These are phyloP conservation scores for Seriola rivoliana DNA, from an alignment of 2,113 vertebrate genomes.

Conservation along the genomic window DNA sequence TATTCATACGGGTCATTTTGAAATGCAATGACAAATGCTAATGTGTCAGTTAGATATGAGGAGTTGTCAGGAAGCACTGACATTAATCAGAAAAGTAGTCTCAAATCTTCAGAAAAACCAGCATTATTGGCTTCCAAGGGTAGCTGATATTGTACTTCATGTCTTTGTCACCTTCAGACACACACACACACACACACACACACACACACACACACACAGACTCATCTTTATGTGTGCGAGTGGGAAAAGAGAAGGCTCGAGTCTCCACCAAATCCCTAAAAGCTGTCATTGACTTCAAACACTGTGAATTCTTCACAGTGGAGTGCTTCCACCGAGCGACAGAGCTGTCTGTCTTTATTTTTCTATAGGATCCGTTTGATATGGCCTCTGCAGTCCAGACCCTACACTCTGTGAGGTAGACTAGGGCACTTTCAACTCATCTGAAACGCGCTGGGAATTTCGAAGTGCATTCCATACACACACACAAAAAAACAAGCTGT, in stretches of 20 bases:
- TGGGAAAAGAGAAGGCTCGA: conserved; percentile 58
- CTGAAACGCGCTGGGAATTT: conserved; percentile 4
- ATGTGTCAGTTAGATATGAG: conserved; percentile 12
- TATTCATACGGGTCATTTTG: not conserved
- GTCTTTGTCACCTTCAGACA: conserved; percentile 68
- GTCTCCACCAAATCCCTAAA: conserved; percentile 78
- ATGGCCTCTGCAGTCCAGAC: conserved; percentile 61
- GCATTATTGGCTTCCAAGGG: conserved; percentile 39
- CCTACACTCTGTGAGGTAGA: conserved; percentile 31
- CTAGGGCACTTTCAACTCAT: conserved; percentile 19
- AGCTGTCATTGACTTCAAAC: conserved; percentile 82
- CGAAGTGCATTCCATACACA: not conserved
- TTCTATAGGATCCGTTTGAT: conserved; percentile 73
- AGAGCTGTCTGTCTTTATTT: conserved; percentile 61
- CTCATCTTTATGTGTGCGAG: conserved; percentile 65
- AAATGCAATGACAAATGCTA: conserved; percentile 31
- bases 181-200: not conserved
- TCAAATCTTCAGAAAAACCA: conserved; percentile 36
- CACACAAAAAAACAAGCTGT: too few relatives aligned
- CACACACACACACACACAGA: conserved; percentile 4
- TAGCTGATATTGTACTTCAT: conserved; percentile 49
- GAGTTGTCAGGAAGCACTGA: not conserved
- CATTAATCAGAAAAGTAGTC: conserved; percentile 43
- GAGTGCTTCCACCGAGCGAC: conserved; percentile 56
- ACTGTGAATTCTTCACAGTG: conserved; percentile 63